A percentile compares a stretch with the other conserved stretches of the same genome.
Evolutionary conservation across 2,888 invertebrate species (phyloP).

Genomic region (Phytoseiulus persimilis): DNA sequence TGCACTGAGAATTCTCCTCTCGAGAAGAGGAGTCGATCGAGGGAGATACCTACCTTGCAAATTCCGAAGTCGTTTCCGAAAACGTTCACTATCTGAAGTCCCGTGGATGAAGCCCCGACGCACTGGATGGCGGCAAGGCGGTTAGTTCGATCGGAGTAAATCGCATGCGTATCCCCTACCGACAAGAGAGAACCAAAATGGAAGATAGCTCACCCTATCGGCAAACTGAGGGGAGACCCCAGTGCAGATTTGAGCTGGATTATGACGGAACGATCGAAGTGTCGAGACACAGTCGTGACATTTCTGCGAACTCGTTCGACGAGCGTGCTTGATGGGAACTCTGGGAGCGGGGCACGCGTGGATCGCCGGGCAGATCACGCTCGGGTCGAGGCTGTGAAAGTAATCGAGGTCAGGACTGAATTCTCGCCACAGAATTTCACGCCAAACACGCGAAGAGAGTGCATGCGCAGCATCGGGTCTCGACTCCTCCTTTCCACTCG

Average conservation of each 20-base stretch:
- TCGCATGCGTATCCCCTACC: neutral
- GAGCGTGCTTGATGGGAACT: neutral
- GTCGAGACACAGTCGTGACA: conserved; percentile 27
- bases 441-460: too few species aligned
- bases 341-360: conserved; percentile 7
- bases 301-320: neutral
- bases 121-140: neutral
- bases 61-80: neutral
- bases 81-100: neutral
- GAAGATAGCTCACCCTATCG: neutral
- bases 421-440: too few species aligned
- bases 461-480: neutral
- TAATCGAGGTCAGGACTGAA: neutral
- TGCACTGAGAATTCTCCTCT: too few species aligned
- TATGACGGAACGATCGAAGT: neutral
- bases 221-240: neutral
- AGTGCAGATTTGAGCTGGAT: neutral
- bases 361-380: conserved; percentile 5
- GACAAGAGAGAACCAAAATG: neutral
- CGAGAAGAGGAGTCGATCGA: too few species aligned
- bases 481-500: neutral
- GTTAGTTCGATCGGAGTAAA: neutral
- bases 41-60: neutral
- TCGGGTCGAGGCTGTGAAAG: conserved; percentile 9
- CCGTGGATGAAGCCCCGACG: neutral